Evolutionary conservation across 2,797 vertebrate genomes (phyloP).

Genomic region (Acanthiza pusilla): DNA sequence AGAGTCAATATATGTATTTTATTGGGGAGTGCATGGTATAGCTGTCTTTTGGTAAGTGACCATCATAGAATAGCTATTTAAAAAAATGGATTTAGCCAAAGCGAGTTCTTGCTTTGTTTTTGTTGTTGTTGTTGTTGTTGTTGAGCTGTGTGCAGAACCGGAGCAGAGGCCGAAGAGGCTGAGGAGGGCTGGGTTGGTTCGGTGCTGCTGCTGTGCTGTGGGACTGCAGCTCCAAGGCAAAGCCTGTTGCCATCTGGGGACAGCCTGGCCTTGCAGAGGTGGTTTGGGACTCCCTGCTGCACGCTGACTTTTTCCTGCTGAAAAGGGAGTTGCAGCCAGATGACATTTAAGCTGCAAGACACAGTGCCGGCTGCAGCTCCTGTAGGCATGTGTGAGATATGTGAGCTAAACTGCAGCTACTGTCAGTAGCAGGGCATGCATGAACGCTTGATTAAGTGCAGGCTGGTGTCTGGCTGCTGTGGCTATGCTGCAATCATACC

Average conservation of each 20-base stretch:
- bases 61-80: background rate
- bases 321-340: background rate
- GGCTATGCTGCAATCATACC: rapidly evolving
- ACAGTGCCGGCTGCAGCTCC: background rate
- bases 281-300: background rate
- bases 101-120: background rate
- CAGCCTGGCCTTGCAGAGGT: background rate
- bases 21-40: background rate
- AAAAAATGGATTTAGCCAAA: background rate
- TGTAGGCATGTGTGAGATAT: background rate
- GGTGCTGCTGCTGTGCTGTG: rapidly evolving
- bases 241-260: background rate
- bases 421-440: background rate
- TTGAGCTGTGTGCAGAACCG: background rate
- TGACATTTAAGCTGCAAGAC: background rate
- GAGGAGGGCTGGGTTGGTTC: rapidly evolving
- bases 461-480: background rate
- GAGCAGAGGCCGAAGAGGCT: background rate
- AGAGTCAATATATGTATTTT: background rate
- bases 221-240: background rate
- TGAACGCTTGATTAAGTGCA: background rate
- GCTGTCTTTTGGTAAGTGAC: background rate
- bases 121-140: background rate
- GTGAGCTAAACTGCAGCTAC: background rate
- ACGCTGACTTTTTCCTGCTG: background rate